phyloP scores from a whole-genome alignment of 2,797 vertebrate species.

The Pseudotriccus pelzelni region DNA sequence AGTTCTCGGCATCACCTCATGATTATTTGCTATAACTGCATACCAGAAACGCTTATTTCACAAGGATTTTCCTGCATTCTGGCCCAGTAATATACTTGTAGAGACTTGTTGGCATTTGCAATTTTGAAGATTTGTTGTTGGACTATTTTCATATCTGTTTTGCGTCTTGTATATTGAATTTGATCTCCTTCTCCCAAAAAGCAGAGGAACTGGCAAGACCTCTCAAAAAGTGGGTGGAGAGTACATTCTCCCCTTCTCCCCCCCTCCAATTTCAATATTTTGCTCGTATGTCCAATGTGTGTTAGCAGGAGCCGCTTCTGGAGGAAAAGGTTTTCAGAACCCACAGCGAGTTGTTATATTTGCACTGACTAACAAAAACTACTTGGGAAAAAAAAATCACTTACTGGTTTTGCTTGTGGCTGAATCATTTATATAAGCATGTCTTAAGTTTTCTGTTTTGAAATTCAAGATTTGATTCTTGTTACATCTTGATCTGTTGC shows the following conservation, averaged over 20 bases:
- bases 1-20: conserved; percentile 57
- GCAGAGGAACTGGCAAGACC: conserved; percentile 3
- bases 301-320: background rate
- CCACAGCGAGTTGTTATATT: fast-evolving
- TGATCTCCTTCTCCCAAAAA: conserved; percentile 8
- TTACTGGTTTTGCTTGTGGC: background rate
- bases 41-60: conserved; percentile 70
- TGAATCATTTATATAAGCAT: background rate
- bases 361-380: background rate
- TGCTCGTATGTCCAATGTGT: background rate
- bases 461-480: background rate
- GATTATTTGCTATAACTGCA: conserved; percentile 65
- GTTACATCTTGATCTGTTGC: background rate
- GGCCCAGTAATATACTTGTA: conserved; percentile 30
- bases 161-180: conserved; percentile 33
- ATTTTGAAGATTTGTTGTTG: conserved; percentile 61
- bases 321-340: background rate
- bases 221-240: background rate
- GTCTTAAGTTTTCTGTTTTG: background rate
- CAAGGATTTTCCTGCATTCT: conserved; percentile 55
- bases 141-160: conserved; percentile 44
- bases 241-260: background rate
- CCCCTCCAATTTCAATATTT: background rate
- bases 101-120: conserved; percentile 54
- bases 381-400: background rate